Evolutionary conservation across 2,888 invertebrate species (phyloP), one percentile per base, ranked within the genome.

Genomic region (Polylopha cassiicola): DNA sequence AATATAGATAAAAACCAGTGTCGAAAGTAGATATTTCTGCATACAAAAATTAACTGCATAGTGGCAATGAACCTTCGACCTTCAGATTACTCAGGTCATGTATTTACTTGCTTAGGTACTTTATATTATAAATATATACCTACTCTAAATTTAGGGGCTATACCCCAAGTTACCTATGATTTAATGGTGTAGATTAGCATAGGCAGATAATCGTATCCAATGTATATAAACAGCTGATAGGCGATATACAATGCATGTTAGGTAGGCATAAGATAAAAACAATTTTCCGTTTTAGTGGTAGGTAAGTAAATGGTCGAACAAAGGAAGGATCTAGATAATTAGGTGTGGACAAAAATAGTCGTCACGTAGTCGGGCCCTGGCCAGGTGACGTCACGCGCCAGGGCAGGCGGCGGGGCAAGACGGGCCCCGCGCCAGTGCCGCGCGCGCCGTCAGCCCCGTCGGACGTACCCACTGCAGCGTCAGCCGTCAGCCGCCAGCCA

Each of bases 381-480:
- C 80, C 81, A 79, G 82, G 73, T 84, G 84, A 84, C 84, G 84
- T 84, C 80, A 84, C 75, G 72, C 70, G 73, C 70, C 76, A 76
- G 78, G 74, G 80, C 75, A 74, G 67, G 54, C 72, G 68, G 80
- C 80, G 82, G 84, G 85, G 84, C 81, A 82, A 85, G 78, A 82
- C 81, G 82, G 84, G 85, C 82, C 84, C 84, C 84, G 81, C 82
- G 79, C 76, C 84, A 85, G 84, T 82, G 81, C 74, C 81, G 84
- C 80, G 84, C 81, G 84, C 84, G 84, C 84, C 79, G 81, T 76
- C 84, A 63, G 66, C 66, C 77, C 65, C 76, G 73, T 66, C 80
- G 81, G 82, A 85, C 84, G 51, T 33, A 30, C 37, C 26, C 21
- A 7, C 24, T 38, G 37, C 27, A 16, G 23, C 34, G 28, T 22